Evolutionary conservation across 2,888 invertebrate species (phyloP), one percentile per base, ranked within the genome.

Genomic region (Fragum sueziense): DNA sequence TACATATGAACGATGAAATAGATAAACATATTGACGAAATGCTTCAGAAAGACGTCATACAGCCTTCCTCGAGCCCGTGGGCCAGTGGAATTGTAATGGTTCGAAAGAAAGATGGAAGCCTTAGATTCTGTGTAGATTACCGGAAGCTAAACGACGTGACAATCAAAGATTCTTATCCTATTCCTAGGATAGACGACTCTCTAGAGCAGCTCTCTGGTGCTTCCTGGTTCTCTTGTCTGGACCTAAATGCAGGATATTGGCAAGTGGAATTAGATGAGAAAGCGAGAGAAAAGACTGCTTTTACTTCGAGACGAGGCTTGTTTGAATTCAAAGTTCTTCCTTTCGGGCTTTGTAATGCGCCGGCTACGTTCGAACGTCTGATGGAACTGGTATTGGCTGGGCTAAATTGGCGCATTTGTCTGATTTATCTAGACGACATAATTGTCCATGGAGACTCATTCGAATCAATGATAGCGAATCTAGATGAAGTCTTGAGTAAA

Each of bases 201-300:
- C 76, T 31, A 34, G 81, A 57, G n/a, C 76, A 69, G 52, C 70
- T 67, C 4, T 33, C 61, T n/a, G n/a, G n/a, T n/a, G n/a, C n/a
- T n/a, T n/a, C n/a, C n/a, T n/a, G n/a, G n/a, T n/a, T n/a, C n/a
- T n/a, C n/a, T n/a, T n/a, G n/a, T n/a, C n/a, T n/a, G n/a, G n/a
- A n/a, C n/a, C n/a, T n/a, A n/a, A n/a, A n/a, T n/a, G n/a, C n/a
- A n/a, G n/a, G n/a, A n/a, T n/a, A n/a, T n/a, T n/a, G n/a, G n/a
- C n/a, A n/a, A 52, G 68, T 86, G 29, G 59, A 78, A 29, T 27
- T 84, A 3, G 69, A 78, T 0, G 69, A 59, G 31, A 47, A 31
- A 6, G 80, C 83, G 22, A 51, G 54, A 62, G 34, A 62, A 29
- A 87, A 86, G 62, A 85, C n/a, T n/a, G n/a, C n/a, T n/a, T n/a